A percentile compares a stretch with the other conserved stretches of the same genome.
Conservation (phyloP, 2,888 invertebrate species). For the Athetis lepigone region DNA sequence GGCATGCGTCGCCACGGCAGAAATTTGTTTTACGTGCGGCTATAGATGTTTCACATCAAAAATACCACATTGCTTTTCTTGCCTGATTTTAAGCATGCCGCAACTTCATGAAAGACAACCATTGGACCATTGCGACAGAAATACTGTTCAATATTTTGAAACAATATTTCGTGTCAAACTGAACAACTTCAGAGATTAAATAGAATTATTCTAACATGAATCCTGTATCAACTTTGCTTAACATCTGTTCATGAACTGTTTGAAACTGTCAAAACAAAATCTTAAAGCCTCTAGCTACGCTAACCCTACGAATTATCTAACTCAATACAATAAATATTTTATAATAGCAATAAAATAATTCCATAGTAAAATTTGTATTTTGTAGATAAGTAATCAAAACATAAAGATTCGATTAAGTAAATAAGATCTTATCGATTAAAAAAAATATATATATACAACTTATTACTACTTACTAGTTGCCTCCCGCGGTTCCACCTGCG, state of each 20-base stretch:
- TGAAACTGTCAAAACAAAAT: conserved; percentile 33
- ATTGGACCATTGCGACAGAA: too few relatives aligned
- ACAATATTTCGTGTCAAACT: conserved; percentile 1
- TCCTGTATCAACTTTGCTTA: conserved; percentile 13
- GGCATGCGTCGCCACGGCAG: too few relatives aligned
- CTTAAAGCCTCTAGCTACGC: not conserved
- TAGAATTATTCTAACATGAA: conserved; percentile 1
- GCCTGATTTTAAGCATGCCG: too few relatives aligned
- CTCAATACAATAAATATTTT: not conserved
- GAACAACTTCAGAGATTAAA: not conserved
- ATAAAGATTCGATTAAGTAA: conserved; percentile 14
- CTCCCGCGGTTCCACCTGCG: too few relatives aligned
- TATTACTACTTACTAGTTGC: conserved; percentile 11
- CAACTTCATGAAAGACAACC: too few relatives aligned
- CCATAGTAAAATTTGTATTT: conserved; percentile 1
- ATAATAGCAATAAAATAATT: not conserved
- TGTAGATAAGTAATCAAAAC: conserved; percentile 2
- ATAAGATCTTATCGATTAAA: not conserved
- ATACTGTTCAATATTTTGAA: too few relatives aligned
- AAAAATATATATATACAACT: conserved; percentile 6
- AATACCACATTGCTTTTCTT: too few relatives aligned
- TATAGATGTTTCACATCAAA: too few relatives aligned
- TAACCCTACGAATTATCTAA: conserved; percentile 6
- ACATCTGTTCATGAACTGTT: conserved; percentile 21
- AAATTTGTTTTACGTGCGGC: too few relatives aligned